Evolutionary conservation across 2,113 vertebrate genomes (phyloP), one percentile per base, ranked within the genome.

Genomic region (Poicephalus gulielmi): DNA sequence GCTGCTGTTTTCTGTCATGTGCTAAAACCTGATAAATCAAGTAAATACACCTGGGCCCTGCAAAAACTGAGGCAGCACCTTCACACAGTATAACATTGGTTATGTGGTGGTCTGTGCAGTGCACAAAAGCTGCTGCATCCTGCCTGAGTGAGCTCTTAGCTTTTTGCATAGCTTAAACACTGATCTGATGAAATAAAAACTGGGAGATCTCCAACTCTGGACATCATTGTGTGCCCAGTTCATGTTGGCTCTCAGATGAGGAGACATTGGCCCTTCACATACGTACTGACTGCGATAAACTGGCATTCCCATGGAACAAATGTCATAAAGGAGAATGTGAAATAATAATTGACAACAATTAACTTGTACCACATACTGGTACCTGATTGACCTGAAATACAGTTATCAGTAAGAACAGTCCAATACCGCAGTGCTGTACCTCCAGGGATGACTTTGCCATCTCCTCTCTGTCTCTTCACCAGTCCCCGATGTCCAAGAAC

Each of bases 401-500:
- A 46, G 59, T 9, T 76, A 16, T 31, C 25, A 2, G 14, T 46
- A 44, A 35, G 33, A 88, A 20, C 6, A 25, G 22, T 17, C 18
- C 7, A 5, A 30, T 50, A 7, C 25, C 0, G 6, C 62, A 20
- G 47, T 19, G 31, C 50, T 13, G 4, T 69, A 25, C 19, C 15
- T 52, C 28, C 46, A 9, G 22, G 9, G 33, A 6, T 94, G 73
- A 95, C 76, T 86, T 35, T 35, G 43, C n/a, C n/a, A 41, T 83
- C 33, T 83, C 83, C 80, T 86, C 60, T 81, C 39, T 87, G 64
- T 93, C 83, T 55, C 67, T 69, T 23, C 64, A 87, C 49, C 94
- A 99, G 99, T 99, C 99, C 11, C 93, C 98, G 0, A 97, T 99
- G 98, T 99, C 99, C 27, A 99, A 99, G 97, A 99, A 99, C 35